A percentile compares a stretch with the other conserved stretches of the same genome.
These are phyloP conservation scores for Apteryx owenii DNA, from an alignment of 2,113 vertebrate genomes.

Conservation along the genomic window DNA sequence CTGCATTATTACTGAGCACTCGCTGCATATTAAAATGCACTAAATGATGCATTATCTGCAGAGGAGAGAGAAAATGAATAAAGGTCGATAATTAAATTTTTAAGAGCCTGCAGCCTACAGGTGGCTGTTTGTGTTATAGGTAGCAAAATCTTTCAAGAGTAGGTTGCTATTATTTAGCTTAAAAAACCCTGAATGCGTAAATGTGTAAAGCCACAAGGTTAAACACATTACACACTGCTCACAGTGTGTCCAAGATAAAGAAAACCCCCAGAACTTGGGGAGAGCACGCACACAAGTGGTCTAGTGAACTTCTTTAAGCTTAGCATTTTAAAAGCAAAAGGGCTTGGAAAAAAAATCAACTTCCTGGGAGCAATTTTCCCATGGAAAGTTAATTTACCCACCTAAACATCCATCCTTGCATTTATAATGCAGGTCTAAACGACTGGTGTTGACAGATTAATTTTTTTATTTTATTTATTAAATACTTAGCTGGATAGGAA, in stretches of 20 bases:
- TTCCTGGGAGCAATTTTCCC: not conserved
- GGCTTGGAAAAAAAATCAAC: not conserved
- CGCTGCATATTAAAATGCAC: constrained; percentile 52
- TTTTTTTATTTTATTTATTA: not conserved
- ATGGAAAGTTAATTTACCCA: not conserved
- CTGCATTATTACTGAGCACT: not conserved
- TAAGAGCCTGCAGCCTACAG: not conserved
- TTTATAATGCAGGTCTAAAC: not conserved
- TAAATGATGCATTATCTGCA: constrained; percentile 33
- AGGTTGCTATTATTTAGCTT: not conserved
- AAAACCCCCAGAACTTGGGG: not conserved
- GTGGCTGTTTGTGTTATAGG: not conserved
- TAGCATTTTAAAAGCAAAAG: not conserved
- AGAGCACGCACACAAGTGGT: not conserved
- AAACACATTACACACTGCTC: not conserved
- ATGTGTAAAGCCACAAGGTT: not conserved
- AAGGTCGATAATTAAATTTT: constrained; percentile 9
- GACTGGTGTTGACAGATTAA: not conserved
- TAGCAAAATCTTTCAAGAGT: not conserved
- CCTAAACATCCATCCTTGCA: not conserved
- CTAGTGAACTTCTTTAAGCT: not conserved
- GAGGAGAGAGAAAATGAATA: not conserved
- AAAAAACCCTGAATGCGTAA: not conserved
- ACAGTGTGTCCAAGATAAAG: not conserved
- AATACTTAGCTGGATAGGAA: not conserved